Conservation (phyloP, 2,888 invertebrate genomes). For the Achlya flavicornis region DNA sequence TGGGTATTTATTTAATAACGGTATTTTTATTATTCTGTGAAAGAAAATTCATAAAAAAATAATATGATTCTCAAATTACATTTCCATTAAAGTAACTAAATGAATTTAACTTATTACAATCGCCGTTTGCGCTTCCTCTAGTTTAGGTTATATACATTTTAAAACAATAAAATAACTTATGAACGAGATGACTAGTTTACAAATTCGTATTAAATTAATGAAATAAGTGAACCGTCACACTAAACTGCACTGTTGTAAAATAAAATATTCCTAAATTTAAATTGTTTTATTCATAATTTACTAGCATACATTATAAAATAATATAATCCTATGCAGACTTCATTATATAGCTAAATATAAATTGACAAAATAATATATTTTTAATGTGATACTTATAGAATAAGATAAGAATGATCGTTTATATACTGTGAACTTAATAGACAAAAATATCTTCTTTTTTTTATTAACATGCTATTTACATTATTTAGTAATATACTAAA, state of each 20-base stretch:
- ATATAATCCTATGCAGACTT: conserved; percentile 69
- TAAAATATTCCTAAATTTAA: conserved; percentile 47
- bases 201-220: conserved; percentile 54
- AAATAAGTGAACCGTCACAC: conserved; percentile 4
- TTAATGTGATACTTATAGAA: conserved; percentile 53
- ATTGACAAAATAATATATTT: conserved; percentile 68
- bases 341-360: conserved; percentile 59
- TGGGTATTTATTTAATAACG: too few species aligned
- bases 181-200: conserved; percentile 55
- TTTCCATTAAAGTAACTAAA: too few species aligned
- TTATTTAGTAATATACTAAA: conserved; percentile 83
- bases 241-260: conserved; percentile 48
- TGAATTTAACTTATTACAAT: too few species aligned
- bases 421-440: conserved; percentile 65
- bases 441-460: conserved; percentile 62
- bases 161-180: conserved; percentile 24
- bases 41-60: too few species aligned
- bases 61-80: too few species aligned
- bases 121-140: too few species aligned
- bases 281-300: conserved; percentile 32
- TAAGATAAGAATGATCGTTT: conserved; percentile 58
- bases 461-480: conserved; percentile 71
- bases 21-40: too few species aligned
- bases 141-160: conserved; percentile 18
- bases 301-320: conserved; percentile 66